Base-by-base conservation (phyloP, 2,113 vertebrate species). In the Fukomys damarensis region DNA sequence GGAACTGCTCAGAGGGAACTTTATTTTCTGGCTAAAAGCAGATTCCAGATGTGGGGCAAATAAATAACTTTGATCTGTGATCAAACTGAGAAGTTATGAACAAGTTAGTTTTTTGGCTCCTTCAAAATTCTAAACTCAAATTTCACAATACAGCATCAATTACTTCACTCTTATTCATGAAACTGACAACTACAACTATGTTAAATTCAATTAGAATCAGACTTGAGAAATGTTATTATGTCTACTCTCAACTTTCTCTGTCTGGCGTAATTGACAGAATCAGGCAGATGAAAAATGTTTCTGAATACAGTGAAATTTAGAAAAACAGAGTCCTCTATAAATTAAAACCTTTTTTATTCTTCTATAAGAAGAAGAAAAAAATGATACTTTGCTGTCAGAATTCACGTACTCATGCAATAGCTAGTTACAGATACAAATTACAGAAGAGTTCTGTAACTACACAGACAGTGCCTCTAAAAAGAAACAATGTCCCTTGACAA, bases 251-350 rank as follows among this genome's bases (percentile, higher is more conserved):
- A 4, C 16, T 61, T 61, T 35, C 46, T 66, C 83, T 86, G 46
- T 65, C 83, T 93, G 52, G 32, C 74, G 65, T 56, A 83, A 54
- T 54, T 82, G 82, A n/a, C 63, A 91, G n/a, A 94, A 91, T 76
- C 24, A 72, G 35, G 7, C 35, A 90, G 56, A n/a, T 43, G 46
- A 77, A 79, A 32, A 35, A 86, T 65, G 77, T 14, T 93, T 95
- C 56, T 88, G 24, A 93, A 96, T 72, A 54, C 24, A 85, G 70
- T 0, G 59, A 91, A 88, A 81, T 52, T 74, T 84, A 59, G 65
- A 88, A 83, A 77, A 91, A 54, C 14, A 89, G 38, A 65, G 13
- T 46, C 86, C 65, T 72, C 43, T 68, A 8, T 38, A 59, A 77
- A 32, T 26, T 8, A 86, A 68, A 4, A 30, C 6, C 7, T 32